These are phyloP conservation scores for Eupithecia abbreviata DNA, from an alignment of 2,888 invertebrate genomes.

Conservation along the genomic window DNA sequence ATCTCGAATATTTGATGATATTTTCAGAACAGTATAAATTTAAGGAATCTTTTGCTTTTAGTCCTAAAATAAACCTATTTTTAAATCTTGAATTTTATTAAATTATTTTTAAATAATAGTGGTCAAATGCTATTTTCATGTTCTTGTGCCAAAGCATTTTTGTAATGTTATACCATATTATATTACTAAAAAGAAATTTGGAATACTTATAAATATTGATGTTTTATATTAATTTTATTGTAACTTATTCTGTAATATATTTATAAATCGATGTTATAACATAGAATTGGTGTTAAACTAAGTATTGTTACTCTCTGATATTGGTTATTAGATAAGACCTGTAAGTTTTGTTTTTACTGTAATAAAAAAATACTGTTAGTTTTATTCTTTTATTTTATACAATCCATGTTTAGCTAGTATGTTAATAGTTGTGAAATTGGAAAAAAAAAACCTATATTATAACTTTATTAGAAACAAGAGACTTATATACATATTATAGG, in stretches of 20 bases:
- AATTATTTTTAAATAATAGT: constrained; percentile 10
- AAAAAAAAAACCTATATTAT: too few species aligned
- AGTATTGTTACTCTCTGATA: constrained; percentile 72
- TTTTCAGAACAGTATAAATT: constrained; percentile 7
- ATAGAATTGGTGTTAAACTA: constrained; percentile 66
- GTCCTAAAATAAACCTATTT: constrained; percentile 13
- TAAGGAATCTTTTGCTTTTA: constrained; percentile 18
- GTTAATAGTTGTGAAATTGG: neutral
- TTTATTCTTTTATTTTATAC: constrained; percentile 53
- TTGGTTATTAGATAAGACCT: constrained; percentile 63
- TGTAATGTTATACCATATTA: constrained; percentile 46
- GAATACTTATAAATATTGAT: constrained; percentile 39
- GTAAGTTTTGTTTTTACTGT: constrained; percentile 78
- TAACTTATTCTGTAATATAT: constrained; percentile 25
- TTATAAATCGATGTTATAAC: constrained; percentile 39
- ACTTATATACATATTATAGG: too few species aligned
- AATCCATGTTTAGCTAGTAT: neutral
- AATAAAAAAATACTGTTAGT: constrained; percentile 75
- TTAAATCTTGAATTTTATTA: neutral
- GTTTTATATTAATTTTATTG: constrained; percentile 46
- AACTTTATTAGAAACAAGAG: too few species aligned
- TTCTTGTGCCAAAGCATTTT: constrained; percentile 63
- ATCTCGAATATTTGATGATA: constrained; percentile 5
- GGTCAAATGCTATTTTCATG: constrained; percentile 36
- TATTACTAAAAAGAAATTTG: constrained; percentile 44